phyloP scores from a whole-genome alignment of 1,140 invertebrate species.

The Dryas iulia region DNA sequence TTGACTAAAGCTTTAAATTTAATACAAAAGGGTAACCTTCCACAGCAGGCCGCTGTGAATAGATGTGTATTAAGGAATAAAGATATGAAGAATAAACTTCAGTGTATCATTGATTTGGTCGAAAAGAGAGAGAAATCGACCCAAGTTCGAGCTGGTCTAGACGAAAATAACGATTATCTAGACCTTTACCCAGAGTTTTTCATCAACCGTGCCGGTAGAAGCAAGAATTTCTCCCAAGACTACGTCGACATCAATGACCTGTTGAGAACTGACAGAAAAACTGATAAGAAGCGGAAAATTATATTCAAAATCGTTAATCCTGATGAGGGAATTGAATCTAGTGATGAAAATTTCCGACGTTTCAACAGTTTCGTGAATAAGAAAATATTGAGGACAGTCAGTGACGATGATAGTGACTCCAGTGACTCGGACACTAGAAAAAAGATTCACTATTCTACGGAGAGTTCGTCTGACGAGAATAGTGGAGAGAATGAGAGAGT shows the following conservation, averaged over 20 bases:
- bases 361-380: conserved; percentile 10
- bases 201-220: background rate
- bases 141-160: background rate
- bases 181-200: background rate
- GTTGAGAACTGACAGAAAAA: background rate
- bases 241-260: conserved; percentile 22
- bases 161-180: background rate
- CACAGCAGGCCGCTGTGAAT: background rate
- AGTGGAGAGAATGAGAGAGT: conserved; percentile 9
- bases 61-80: conserved; percentile 1
- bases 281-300: background rate
- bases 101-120: conserved; percentile 9
- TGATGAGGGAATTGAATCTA: background rate
- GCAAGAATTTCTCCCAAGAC: conserved; percentile 20
- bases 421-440: background rate
- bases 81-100: background rate
- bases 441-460: background rate
- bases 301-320: conserved; percentile 17
- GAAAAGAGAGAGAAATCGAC: background rate
- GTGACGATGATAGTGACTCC: background rate
- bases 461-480: background rate
- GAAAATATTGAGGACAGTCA: conserved; percentile 15
- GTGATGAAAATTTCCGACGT: background rate
- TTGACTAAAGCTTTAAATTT: background rate
- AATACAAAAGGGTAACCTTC: background rate